phyloP scores from a whole-genome alignment of 92 coral and sea anemone species.

The Actinernus sp. region DNA sequence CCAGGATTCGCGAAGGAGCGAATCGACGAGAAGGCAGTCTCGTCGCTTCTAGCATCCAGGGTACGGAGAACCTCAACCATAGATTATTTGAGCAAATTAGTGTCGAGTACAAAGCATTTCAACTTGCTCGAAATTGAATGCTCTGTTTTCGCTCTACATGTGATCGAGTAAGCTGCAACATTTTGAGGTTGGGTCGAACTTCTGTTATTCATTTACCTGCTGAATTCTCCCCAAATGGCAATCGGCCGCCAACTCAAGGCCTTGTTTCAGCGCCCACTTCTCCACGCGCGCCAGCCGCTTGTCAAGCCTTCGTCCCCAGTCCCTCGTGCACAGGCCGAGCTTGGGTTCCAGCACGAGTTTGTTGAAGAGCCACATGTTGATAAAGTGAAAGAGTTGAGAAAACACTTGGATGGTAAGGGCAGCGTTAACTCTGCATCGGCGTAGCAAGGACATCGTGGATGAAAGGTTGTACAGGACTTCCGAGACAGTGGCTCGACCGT shows the following conservation, averaged over 20 bases:
- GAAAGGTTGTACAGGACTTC: slow-evolving; percentile 90
- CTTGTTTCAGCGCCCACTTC: slow-evolving; percentile 95
- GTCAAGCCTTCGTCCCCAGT: slow-evolving; percentile 86
- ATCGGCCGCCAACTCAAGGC: slow-evolving; percentile 96
- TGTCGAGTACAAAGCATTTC: too few relatives aligned
- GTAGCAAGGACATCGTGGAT: slow-evolving; percentile 96
- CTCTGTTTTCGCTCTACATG: too few relatives aligned
- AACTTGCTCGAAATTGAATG: too few relatives aligned
- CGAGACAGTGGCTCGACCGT: slow-evolving; percentile 75
- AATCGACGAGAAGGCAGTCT: too few relatives aligned
- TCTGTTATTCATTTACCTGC: slow-evolving; percentile 90
- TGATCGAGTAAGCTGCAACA: too few relatives aligned
- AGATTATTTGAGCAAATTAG: too few relatives aligned
- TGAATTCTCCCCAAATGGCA: slow-evolving; percentile 91
- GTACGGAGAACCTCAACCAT: too few relatives aligned
- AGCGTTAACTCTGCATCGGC: slow-evolving; percentile 96
- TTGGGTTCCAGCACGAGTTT: slow-evolving; percentile 92
- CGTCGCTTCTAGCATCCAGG: too few relatives aligned
- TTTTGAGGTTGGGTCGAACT: too few relatives aligned
- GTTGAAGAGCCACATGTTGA: slow-evolving; percentile 98
- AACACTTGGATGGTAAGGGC: slow-evolving; percentile 97
- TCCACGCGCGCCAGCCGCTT: slow-evolving; percentile 88
- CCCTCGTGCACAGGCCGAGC: slow-evolving; percentile 89
- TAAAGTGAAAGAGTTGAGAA: slow-evolving; percentile 92
- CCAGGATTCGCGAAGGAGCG: too few relatives aligned